Base-by-base conservation (phyloP, 2,113 vertebrate genomes). In the Fukomys damarensis region DNA sequence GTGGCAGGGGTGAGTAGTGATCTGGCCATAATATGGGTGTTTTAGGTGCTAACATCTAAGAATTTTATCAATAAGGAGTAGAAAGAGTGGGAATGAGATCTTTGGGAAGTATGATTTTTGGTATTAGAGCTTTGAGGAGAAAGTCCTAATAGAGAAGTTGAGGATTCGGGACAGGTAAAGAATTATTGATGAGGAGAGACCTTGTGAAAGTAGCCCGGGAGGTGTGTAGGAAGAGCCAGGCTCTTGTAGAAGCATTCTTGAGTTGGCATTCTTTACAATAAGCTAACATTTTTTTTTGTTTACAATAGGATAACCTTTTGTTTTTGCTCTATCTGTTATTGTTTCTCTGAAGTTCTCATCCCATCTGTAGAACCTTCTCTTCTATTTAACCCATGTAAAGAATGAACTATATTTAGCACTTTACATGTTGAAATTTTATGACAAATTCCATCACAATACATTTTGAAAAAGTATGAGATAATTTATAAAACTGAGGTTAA, bases 391-490 rank as follows among this genome's bases (percentile, higher is more conserved):
- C 2, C 22, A 9, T 68, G 16, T 70, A 24, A 72, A 86, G 28
- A 20, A 22, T 61, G 19, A 54, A 9, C 35, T 41, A 3, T 93
- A 58, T 63, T 5, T 2, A 79, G 28, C 17, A 24, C 0, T 14
- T 7, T 63, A 24, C 32, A 32, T 74, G 16, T 30, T 38, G 54
- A 9, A 84, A 94, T 91, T 94, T 88, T 58, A 77, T 52, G 43
- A 5, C 14, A 83, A 89, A 85, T 95, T 58, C 84, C 56, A 91
- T 65, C 24, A 72, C 38, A 66, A 82, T 91, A 35, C 11, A 20
- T 54, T 83, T 93, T 96, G 30, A 70, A 86, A 96, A 87, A 82
- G n/a, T 8, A 38, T 59, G 66, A 94, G 10, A 7, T 83, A 52
- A 63, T 84, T 81, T 89, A 30, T 46, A 80, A 56, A 83, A 82